Evolutionary conservation across 2,113 vertebrate species (phyloP), one percentile per base, ranked within the genome.

Genomic region (Pterocles burchelli): DNA sequence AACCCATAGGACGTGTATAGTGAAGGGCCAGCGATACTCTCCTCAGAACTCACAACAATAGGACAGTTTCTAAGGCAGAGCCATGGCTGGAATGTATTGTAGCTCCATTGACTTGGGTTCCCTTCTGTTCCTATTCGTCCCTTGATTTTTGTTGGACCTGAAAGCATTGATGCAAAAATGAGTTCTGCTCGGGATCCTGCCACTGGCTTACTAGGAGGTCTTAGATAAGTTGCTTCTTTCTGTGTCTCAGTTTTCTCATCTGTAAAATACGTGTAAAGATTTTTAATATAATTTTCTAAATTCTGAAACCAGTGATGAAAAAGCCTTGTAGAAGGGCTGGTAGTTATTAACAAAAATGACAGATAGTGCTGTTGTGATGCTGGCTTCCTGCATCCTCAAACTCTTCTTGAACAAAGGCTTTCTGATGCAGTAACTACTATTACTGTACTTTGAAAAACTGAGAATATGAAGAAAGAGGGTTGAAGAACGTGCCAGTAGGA

Each of bases 401-500:
- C 73, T 84, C 17, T 79, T 59, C 59, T 57, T 85, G 74, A 91
- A 77, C 74, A 76, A 76, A 58, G 49, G 48, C 28, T 90, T 86
- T 93, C 43, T 48, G 26, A 67, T 90, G 43, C 43, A 67, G n/a
- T 75, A 81, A 94, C 57, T 67, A 49, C 61, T 74, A 15, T 72
- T 77, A 72, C 45, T 85, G 49, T 79, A 45, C 81, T 76, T 94
- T 43, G 75, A 93, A 91, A 93, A 92, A 55, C 16, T 3, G 9
- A 54, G 49, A 78, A 66, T 48, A 21, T 41, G 82, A 94, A 93
- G 74, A 52, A 71, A 91, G 43, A 63, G 29, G 73, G 11, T 48
- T 46, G 33, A 73, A 91, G 88, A 89, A 83, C 59, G 59, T 80
- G 67, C 92, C 67, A 74, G 45, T 90, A 88, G 65, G 88, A 96